Percentiles rank a stretch among this genome's conserved stretches.
Evolutionary conservation across 2,113 vertebrate species (phyloP).

Genomic region (Pachycephala philippinensis): DNA sequence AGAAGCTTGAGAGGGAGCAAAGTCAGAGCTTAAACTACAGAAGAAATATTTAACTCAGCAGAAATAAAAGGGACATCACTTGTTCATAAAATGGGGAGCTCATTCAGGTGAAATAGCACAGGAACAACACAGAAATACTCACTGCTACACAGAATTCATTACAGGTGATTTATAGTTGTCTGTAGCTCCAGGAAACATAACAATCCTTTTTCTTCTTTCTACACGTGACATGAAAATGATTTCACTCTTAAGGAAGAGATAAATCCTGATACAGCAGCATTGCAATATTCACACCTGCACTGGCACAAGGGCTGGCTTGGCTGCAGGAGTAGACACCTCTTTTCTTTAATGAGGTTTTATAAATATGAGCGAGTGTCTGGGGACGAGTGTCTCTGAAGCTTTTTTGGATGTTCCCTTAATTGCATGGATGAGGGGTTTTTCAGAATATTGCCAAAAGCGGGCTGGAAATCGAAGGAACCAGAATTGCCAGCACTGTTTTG

Average conservation of each 20-base stretch:
- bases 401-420: not conserved
- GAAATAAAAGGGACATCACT: not conserved
- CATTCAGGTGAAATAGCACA: not conserved
- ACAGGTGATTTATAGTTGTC: not conserved
- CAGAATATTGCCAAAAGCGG: not conserved
- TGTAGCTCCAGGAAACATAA: not conserved
- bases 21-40: not conserved
- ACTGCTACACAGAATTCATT: not conserved
- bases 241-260: not conserved
- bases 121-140: not conserved
- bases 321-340: not conserved
- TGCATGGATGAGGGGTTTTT: not conserved
- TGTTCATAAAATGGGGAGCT: not conserved
- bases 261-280: rapidly evolving
- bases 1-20: not conserved
- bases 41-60: not conserved
- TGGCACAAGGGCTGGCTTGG: not conserved
- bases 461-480: rapidly evolving
- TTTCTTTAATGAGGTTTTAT: not conserved
- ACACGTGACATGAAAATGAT: rapidly evolving
- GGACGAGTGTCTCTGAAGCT: not conserved
- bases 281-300: not conserved
- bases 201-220: not conserved
- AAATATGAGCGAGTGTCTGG: not conserved
- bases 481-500: not conserved